These are phyloP conservation scores for Drosophila trapezifrons DNA, from an alignment of 1,140 invertebrate species.

Conservation along the genomic window DNA sequence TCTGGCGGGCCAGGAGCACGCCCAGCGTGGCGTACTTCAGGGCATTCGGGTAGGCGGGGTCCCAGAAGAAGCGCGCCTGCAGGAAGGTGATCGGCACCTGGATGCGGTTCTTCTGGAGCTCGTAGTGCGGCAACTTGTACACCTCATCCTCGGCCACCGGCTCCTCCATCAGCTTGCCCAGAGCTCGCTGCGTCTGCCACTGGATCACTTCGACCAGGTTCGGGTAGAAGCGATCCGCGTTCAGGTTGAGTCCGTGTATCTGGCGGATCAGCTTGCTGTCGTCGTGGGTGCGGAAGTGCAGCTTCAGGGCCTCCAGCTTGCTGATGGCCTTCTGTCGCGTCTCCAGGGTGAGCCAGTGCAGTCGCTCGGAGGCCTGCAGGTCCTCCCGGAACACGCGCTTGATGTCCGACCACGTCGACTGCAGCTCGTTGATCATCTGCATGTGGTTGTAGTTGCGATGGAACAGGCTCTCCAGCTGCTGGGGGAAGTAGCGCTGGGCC, in stretches of 20 bases:
- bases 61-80: conserved; percentile 91
- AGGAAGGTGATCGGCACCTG: conserved; percentile 98
- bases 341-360: conserved; percentile 91
- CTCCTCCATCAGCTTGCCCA: conserved; percentile 92
- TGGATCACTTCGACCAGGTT: conserved; percentile 94
- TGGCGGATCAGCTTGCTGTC: conserved; percentile 89
- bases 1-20: conserved; percentile 96
- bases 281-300: conserved; percentile 95
- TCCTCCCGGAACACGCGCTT: conserved; percentile 89
- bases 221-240: conserved; percentile 92
- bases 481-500: conserved; percentile 67
- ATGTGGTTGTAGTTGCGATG: conserved; percentile 94
- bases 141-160: conserved; percentile 91
- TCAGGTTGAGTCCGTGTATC: conserved; percentile 90
- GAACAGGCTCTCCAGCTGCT: conserved; percentile 90
- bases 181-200: conserved; percentile 90
- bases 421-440: conserved; percentile 93
- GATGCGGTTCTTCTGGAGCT: conserved; percentile 97
- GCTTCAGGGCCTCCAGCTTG: conserved; percentile 92
- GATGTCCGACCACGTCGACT: conserved; percentile 84
- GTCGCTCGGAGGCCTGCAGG: conserved; percentile 86
- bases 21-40: conserved; percentile 98
- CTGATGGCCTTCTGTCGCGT: conserved; percentile 91
- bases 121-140: conserved; percentile 87
- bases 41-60: conserved; percentile 95